A percentile compares a stretch with the other conserved stretches of the same genome.
phyloP scores from a whole-genome alignment of 2,888 invertebrate genomes.

The Drosophila hamatofila region DNA sequence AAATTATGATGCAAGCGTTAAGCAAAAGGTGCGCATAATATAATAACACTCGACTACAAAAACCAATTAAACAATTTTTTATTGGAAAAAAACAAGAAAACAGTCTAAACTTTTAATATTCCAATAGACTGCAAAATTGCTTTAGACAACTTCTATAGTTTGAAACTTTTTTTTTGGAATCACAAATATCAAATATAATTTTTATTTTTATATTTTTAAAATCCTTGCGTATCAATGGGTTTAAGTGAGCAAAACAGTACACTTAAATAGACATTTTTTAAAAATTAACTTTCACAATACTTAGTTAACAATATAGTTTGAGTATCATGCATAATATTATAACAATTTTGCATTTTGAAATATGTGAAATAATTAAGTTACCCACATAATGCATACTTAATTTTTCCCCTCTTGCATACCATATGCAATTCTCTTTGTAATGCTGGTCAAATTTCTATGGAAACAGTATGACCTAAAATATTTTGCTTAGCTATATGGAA shows the following conservation, averaged over 20 bases:
- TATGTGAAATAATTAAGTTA: neutral
- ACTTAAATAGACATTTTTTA: too few relatives aligned
- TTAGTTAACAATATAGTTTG: too few relatives aligned
- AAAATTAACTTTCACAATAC: too few relatives aligned
- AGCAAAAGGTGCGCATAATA: constrained; percentile 80
- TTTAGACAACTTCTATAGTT: neutral
- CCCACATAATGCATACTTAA: neutral
- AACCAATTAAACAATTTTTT: neutral
- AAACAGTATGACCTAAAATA: constrained; percentile 5
- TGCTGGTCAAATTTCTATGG: neutral
- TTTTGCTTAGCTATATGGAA: neutral
- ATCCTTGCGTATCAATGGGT: too few relatives aligned
- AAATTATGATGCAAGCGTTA: constrained; percentile 82
- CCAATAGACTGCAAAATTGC: neutral
- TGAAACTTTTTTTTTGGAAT: neutral
- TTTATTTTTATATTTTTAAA: too few relatives aligned
- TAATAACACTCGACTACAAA: constrained; percentile 52
- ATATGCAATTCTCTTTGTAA: neutral
- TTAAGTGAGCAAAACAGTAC: too few relatives aligned
- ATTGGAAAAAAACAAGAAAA: neutral
- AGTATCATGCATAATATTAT: too few relatives aligned
- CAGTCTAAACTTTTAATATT: neutral
- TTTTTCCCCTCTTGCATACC: neutral
- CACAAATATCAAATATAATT: too few relatives aligned
- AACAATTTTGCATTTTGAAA: too few relatives aligned